phyloP scores from a whole-genome alignment of 2,113 vertebrate genomes.

The Phrynocephalus versicolor region DNA sequence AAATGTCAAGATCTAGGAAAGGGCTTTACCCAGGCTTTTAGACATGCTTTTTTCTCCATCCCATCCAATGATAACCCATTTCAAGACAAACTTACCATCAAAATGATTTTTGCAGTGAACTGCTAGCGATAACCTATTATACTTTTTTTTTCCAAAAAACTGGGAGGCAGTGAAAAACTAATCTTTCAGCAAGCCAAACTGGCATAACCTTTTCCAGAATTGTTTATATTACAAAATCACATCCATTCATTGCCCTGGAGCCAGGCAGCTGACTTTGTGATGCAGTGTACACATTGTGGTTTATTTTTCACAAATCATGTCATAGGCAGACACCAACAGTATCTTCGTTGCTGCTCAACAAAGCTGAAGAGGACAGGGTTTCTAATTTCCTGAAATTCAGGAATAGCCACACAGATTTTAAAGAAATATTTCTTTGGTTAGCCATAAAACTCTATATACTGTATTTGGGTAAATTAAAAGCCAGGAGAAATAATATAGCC shows the following conservation, averaged over 20 bases:
- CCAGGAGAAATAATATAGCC: conserved; percentile 33
- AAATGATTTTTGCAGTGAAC: not conserved
- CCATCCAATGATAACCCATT: conserved; percentile 5
- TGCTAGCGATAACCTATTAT: not conserved
- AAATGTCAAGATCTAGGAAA: not conserved
- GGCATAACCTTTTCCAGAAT: not conserved
- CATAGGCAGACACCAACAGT: not conserved
- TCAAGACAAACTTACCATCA: not conserved
- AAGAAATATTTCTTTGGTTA: too few relatives aligned
- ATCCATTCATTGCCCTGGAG: not conserved
- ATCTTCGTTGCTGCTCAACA: conserved; percentile 35
- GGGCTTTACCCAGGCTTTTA: not conserved
- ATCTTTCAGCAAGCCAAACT: not conserved
- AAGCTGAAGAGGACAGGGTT: conserved; percentile 47
- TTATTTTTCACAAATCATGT: conserved; percentile 10
- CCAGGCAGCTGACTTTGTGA: not conserved
- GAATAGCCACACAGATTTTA: too few relatives aligned
- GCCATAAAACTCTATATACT: too few relatives aligned
- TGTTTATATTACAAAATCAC: not conserved
- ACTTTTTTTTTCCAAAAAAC: not conserved
- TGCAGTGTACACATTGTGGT: conserved; percentile 1
- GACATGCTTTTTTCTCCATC: not conserved
- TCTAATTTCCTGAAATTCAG: conserved; percentile 58
- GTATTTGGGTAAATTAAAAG: not conserved
- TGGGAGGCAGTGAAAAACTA: not conserved